These are phyloP conservation scores for Tetrao urogallus DNA, from an alignment of 2,113 vertebrate genomes.

Conservation along the genomic window DNA sequence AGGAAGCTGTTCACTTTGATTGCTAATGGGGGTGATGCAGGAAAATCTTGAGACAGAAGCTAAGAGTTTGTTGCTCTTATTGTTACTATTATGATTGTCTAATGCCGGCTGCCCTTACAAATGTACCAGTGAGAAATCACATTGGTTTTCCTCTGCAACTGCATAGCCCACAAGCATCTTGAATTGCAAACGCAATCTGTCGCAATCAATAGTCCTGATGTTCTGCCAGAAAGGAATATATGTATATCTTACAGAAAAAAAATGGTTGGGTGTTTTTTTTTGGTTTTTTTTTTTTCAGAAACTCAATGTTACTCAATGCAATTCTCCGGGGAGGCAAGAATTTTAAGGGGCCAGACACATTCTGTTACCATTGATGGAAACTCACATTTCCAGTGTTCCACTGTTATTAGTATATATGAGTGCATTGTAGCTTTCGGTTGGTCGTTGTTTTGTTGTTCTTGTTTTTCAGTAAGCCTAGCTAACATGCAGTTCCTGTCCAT, in stretches of 20 bases:
- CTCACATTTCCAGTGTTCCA: background rate
- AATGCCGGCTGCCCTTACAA: background rate
- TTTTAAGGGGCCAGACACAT: background rate
- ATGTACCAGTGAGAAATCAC: background rate
- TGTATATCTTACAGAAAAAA: background rate
- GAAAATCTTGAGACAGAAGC: background rate
- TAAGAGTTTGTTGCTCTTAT: background rate
- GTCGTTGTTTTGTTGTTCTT: background rate
- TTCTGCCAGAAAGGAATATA: slow-evolving; percentile 14
- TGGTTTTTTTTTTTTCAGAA: background rate
- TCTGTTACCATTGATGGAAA: background rate
- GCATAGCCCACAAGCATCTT: background rate
- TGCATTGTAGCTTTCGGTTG: background rate
- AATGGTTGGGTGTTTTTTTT: background rate
- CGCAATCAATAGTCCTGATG: background rate
- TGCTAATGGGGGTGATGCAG: background rate
- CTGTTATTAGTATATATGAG: background rate
- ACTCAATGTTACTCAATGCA: background rate
- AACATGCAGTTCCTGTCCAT: background rate
- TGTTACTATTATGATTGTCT: background rate
- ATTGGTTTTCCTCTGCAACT: background rate
- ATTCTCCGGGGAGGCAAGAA: background rate
- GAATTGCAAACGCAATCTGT: background rate
- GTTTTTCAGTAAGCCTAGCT: slow-evolving; percentile 27
- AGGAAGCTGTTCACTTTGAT: background rate